These are phyloP conservation scores for Criorhina ranunculi DNA, from an alignment of 2,888 invertebrate species.

Conservation along the genomic window DNA sequence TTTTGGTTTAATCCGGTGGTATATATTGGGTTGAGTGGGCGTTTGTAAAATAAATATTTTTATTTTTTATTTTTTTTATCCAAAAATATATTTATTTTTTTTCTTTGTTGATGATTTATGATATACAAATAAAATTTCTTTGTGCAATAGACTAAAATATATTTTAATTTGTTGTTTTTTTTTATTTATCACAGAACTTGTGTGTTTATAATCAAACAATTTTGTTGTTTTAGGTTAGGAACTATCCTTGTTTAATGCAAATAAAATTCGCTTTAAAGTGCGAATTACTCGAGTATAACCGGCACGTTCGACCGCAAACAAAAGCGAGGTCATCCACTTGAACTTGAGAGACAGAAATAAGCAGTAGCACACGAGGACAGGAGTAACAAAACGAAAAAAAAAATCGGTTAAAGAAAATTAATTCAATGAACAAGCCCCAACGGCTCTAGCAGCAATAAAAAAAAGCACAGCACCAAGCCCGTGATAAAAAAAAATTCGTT, in stretches of 20 bases:
- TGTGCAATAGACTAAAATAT: neutral
- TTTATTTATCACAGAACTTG: slow-evolving; percentile 57
- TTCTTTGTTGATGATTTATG: neutral
- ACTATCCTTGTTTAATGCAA: slow-evolving; percentile 46
- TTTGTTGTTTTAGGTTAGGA: slow-evolving; percentile 44
- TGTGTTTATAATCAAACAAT: slow-evolving; percentile 18
- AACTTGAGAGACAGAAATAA: slow-evolving; percentile 78
- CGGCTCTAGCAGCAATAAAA: slow-evolving; percentile 20
- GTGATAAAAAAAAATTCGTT: slow-evolving; percentile 43
- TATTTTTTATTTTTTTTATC: neutral
- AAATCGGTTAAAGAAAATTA: slow-evolving; percentile 59
- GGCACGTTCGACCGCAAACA: slow-evolving; percentile 57
- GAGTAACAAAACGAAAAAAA: slow-evolving; percentile 14
- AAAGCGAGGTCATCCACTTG: slow-evolving; percentile 78
- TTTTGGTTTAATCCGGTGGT: slow-evolving; percentile 3
- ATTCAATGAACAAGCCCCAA: slow-evolving; percentile 42
- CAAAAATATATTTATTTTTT: slow-evolving; percentile 16
- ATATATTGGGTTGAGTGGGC: slow-evolving; percentile 2
- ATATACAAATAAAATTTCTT: slow-evolving; percentile 2
- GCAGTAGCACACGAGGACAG: slow-evolving; percentile 40
- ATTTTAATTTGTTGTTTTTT: slow-evolving; percentile 1
- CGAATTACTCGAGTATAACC: slow-evolving; percentile 44
- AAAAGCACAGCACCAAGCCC: slow-evolving; percentile 13
- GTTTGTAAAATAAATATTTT: slow-evolving; percentile 12
- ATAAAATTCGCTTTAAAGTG: slow-evolving; percentile 22